Evolutionary conservation across 2,797 vertebrate genomes (phyloP), one percentile per base, ranked within the genome.

Genomic region (Microchirus variegatus): DNA sequence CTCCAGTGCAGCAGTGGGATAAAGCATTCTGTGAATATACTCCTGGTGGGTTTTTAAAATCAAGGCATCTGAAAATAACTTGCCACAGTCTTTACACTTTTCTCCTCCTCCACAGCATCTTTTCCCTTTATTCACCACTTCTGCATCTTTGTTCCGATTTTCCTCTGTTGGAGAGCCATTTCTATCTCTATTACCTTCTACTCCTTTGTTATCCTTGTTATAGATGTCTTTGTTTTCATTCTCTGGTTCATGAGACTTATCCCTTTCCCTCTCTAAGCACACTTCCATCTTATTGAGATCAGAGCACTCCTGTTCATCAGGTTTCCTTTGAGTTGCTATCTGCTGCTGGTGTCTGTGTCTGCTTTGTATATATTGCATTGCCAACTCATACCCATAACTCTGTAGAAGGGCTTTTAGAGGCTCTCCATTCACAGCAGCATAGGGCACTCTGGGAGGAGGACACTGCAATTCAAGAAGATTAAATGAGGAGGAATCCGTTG

Each of bases 31-130:
- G 78, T 99, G 98, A 70, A 98, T 95, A 0, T 99, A 97, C 77
- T 99, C 98, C 56, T 97, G 95, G 87, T 99, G 98, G 84, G 95
- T 99, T 92, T 99, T 99, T 66, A 99, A 92, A 80, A 99, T 97
- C 86, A 99, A 91, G 72, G 95, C 91, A 81, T 99, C 98, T 59
- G 98, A 99, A 72, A 99, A 99, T 43, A 96, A 80, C 85, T 99
- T 99, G 71, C 96, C 94, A 0, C 98, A 99, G 0, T 96, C 94
- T 45, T 90, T 87, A 1, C 98, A 99, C 77, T 95, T 96, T 87
- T 94, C 94, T 50, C 84, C 86, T 46, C 10, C 67, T 53, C 53
- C 58, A 80, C 85, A 89, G 59, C 90, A 87, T 50, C 9, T 49
- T 78, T 81, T 90, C 19, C 68, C 60, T 56, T 73, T 75, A 14